Evolutionary conservation across 2,888 invertebrate species (phyloP), one percentile per base, ranked within the genome.

Genomic region (Tetanocera ferruginea): DNA sequence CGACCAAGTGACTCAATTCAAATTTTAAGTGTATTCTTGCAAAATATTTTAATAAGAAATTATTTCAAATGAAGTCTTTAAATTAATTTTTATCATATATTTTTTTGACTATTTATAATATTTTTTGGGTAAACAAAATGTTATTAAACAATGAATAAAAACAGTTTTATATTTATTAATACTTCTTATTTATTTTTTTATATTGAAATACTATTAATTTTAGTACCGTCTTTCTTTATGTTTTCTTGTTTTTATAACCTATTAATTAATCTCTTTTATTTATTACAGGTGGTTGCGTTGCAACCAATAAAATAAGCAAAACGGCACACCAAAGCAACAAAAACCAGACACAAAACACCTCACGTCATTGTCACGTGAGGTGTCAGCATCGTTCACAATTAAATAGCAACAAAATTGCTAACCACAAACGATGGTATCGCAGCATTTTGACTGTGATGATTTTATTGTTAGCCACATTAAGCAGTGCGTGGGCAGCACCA

Each of bases 221-320:
- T 55, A 19, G 83, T 82, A 78, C 14, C n/a, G 6, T 51, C 8
- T 64, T 8, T 74, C 19, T 28, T n/a, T 17, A 5, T 73, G 17
- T 51, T 49, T 51, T 2, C 1, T 19, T 66, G 28, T 75, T 51
- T 75, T 31, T 52, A 34, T 67, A 34, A 52, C 14, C 25, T 17
- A 8, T 17, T 66, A 5, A 19, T 75, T n/a, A 11, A 6, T 31
- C 8, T 64, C 25, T 25, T 5, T n/a, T 3, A 9, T 1, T 25
- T 23, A 9, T n/a, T 23, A 17, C 77, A 85, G 87, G 82, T 83
- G 86, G 86, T 87, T 87, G 86, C 86, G 84, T 83, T 86, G 87
- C 86, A 84, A 85, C 83, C 87, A 83, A 52, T 82, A 85, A 84
- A 84, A 81, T 76, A 83, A 82, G 76, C 86, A 86, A 81, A 81